phyloP scores from a whole-genome alignment of 2,888 invertebrate species.

The Metopia argyrocephala region DNA sequence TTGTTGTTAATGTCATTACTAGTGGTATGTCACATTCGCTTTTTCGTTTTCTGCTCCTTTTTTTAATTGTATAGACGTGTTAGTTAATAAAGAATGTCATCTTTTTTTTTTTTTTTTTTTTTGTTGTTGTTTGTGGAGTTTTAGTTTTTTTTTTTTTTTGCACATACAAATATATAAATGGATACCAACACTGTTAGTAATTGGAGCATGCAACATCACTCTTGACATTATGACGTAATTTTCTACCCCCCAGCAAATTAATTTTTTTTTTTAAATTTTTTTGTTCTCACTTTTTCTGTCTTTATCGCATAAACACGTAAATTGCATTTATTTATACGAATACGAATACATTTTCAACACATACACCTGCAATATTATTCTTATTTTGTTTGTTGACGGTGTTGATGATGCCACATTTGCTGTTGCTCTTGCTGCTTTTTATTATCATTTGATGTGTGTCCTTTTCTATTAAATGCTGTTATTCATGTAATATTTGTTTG shows the following conservation, averaged over 20 bases:
- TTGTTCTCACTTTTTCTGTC: too few species aligned
- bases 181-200: constrained; percentile 66
- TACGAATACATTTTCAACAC: not conserved
- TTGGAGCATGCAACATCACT: constrained; percentile 77
- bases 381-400: not conserved
- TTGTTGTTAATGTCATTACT: not conserved
- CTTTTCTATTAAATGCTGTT: not conserved
- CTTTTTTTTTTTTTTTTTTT: too few species aligned
- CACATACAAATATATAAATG: not conserved
- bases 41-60: not conserved
- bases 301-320: constrained; percentile 2
- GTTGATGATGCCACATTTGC: not conserved
- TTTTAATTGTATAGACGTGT: constrained; percentile 5
- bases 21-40: not conserved
- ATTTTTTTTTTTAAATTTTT: constrained; percentile 64
- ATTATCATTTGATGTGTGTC: not conserved
- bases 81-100: not conserved
- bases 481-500: too few species aligned
- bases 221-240: constrained; percentile 75
- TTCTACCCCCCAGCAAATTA: constrained; percentile 66
- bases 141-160: too few species aligned
- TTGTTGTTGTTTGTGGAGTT: too few species aligned
- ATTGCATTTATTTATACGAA: not conserved
- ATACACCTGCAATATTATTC: constrained; percentile 42
- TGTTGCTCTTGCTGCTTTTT: too few species aligned